These are phyloP conservation scores for Chydorus sphaericus DNA, from an alignment of 2,888 invertebrate genomes.

Conservation along the genomic window DNA sequence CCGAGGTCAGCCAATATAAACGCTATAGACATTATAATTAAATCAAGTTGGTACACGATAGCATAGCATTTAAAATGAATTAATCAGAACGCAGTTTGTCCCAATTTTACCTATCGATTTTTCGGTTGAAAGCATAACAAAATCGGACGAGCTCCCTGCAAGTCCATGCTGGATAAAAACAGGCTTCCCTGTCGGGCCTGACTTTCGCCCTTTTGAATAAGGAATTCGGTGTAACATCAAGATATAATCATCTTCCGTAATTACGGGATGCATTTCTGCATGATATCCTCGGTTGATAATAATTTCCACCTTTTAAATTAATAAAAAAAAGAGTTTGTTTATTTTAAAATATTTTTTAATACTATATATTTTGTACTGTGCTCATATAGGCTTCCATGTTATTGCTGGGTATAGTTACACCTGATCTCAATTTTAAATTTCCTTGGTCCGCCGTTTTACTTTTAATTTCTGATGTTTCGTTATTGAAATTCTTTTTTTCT, in stretches of 20 bases:
- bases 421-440: too few relatives aligned
- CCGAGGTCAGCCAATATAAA: not conserved
- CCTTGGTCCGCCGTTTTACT: too few relatives aligned
- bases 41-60: not conserved
- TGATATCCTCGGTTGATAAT: conserved; percentile 15
- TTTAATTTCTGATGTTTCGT: too few relatives aligned
- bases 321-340: too few relatives aligned
- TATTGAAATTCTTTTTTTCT: too few relatives aligned
- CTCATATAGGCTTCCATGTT: too few relatives aligned
- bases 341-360: too few relatives aligned
- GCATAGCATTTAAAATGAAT: not conserved
- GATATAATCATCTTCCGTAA: conserved; percentile 9
- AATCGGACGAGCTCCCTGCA: not conserved
- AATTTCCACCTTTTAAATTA: conserved; percentile 13
- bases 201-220: not conserved
- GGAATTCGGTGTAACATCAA: not conserved
- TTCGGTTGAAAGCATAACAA: not conserved
- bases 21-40: not conserved
- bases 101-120: not conserved
- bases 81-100: not conserved
- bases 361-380: too few relatives aligned
- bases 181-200: not conserved
- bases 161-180: not conserved
- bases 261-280: conserved; percentile 13
- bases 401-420: too few relatives aligned